Evolutionary conservation across 1,140 invertebrate genomes (phyloP), one percentile per base, ranked within the genome.

Genomic region (Drosophila ambigua): DNA sequence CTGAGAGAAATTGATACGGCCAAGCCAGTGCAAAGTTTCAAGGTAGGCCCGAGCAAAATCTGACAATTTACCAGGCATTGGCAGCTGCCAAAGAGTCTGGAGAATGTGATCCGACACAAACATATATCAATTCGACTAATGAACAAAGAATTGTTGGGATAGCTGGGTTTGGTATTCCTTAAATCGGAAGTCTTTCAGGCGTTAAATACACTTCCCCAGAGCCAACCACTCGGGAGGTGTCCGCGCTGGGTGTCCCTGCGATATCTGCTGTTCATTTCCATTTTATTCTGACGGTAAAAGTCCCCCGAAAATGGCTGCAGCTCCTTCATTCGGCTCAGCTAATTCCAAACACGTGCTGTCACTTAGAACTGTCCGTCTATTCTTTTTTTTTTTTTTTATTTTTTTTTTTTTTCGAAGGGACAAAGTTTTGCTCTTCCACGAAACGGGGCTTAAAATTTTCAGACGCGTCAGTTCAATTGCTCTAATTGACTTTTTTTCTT

Each of bases 401-500:
- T 16, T 16, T 16, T 16, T 0, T 16, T 16, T 13, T 11, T 41
- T 53, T 9, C 13, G 20, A 39, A 16, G 2, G 44, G 16, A n/a
- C 41, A 72, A 78, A 85, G 59, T 85, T 85, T 82, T 16, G 48
- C 51, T 62, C 59, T 87, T 87, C 82, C 69, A 44, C 53, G 81
- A 85, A 85, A 0, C 11, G 15, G 15, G 24, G 52, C 49, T 46
- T n/a, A 44, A 39, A 54, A 54, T 76, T 75, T 62, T 45, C 55
- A 59, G 49, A 24, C 52, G 71, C 77, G 64, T 64, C 77, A 71
- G 59, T 82, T 85, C 83, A 85, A 85, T 81, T 85, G 82, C 26
- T 76, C 75, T 85, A 85, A 85, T 85, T 85, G 82, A 87, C 82
- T 85, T 88, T 81, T 49, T 49, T 78, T 24, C 2, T 49, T 46